These are phyloP conservation scores for Bradynema listronoti DNA, from an alignment of 1,140 invertebrate species.

Conservation along the genomic window DNA sequence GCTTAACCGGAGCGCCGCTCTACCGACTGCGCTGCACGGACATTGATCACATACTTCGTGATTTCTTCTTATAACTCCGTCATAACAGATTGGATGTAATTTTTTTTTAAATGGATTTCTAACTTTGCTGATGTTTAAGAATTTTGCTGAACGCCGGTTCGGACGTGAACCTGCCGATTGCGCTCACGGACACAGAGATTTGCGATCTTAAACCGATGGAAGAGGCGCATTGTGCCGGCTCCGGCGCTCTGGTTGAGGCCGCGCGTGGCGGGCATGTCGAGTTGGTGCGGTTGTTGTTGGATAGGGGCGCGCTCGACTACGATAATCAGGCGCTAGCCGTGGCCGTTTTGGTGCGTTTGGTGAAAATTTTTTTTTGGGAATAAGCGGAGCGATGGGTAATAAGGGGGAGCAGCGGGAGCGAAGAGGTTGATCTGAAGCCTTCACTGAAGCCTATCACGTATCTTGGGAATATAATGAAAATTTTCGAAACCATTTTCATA, in stretches of 20 bases:
- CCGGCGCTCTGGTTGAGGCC: slow-evolving; percentile 69
- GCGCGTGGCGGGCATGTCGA: slow-evolving; percentile 66
- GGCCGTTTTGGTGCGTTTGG: neutral
- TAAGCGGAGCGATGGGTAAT: too few relatives aligned
- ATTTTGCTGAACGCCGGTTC: slow-evolving; percentile 68
- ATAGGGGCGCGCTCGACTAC: slow-evolving; percentile 77
- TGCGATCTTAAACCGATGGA: slow-evolving; percentile 23
- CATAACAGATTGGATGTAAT: too few relatives aligned
- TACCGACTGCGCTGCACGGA: too few relatives aligned
- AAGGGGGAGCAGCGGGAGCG: too few relatives aligned
- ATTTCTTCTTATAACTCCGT: too few relatives aligned
- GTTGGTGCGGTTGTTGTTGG: slow-evolving; percentile 70
- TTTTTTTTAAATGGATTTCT: slow-evolving; percentile 63
- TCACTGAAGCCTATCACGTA: too few relatives aligned
- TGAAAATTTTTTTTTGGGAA: too few relatives aligned
- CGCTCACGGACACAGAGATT: slow-evolving; percentile 45
- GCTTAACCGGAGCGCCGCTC: too few relatives aligned
- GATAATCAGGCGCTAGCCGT: slow-evolving; percentile 70
- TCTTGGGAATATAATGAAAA: too few relatives aligned
- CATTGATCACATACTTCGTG: too few relatives aligned
- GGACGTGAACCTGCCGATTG: slow-evolving; percentile 60
- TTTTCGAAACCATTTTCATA: too few relatives aligned
- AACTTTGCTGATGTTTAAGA: slow-evolving; percentile 65
- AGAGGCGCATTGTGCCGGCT: slow-evolving; percentile 54
- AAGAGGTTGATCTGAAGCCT: too few relatives aligned